A percentile compares a stretch with the other conserved stretches of the same genome.
These are phyloP conservation scores for Characodon lateralis DNA, from an alignment of 2,797 vertebrate species.

Conservation along the genomic window DNA sequence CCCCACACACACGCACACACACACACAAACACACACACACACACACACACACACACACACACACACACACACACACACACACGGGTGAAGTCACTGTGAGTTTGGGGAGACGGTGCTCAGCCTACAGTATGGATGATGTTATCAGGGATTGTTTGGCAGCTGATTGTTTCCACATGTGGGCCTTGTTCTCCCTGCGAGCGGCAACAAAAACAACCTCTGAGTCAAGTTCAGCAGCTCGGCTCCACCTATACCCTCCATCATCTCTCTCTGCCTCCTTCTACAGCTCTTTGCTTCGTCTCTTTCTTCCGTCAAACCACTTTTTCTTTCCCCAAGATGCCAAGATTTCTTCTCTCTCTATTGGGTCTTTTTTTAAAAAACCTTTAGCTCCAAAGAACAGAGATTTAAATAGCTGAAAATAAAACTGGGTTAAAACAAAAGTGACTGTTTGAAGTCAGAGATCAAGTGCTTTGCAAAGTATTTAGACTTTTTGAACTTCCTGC, in stretches of 20 bases:
- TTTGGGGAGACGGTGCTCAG: constrained; percentile 63
- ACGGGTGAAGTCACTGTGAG: constrained; percentile 21
- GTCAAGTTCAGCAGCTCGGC: constrained; percentile 39
- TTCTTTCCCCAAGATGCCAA: constrained; percentile 30
- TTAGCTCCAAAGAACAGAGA: not conserved
- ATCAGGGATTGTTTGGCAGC: constrained; percentile 76
- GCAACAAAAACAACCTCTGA: constrained; percentile 72
- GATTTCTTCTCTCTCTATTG: constrained; percentile 32
- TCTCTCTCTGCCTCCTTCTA: constrained; percentile 11
- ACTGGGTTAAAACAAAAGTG: not conserved
- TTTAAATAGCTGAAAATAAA: not conserved
- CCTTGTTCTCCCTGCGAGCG: constrained; percentile 30
- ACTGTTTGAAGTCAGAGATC: not conserved
- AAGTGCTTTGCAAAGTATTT: too few species aligned
- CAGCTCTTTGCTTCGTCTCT: constrained; percentile 5
- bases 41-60: not conserved
- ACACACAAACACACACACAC: not conserved
- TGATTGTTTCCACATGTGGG: constrained; percentile 84
- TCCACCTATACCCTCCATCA: constrained; percentile 49
- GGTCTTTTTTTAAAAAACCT: not conserved
- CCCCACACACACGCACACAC: not conserved
- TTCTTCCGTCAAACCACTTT: not conserved
- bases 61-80: constrained; percentile 3
- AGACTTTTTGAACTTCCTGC: too few species aligned
- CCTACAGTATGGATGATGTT: constrained; percentile 74